Evolutionary conservation across 1,140 invertebrate genomes (phyloP).

Genomic region (Arctopsyche grandis): DNA sequence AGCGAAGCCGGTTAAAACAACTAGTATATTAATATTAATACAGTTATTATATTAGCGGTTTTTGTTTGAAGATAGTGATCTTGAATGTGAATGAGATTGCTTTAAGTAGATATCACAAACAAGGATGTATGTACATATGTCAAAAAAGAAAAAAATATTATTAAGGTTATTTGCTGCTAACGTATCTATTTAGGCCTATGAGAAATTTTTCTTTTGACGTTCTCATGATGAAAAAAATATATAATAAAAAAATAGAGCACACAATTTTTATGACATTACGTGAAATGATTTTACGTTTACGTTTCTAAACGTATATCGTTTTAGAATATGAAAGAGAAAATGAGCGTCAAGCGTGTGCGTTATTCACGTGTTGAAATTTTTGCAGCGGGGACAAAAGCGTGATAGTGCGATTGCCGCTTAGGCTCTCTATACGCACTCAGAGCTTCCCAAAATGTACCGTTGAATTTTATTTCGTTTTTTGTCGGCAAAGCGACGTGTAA

Average conservation of each 20-base stretch:
- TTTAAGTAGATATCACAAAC: too few relatives aligned
- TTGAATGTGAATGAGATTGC: too few relatives aligned
- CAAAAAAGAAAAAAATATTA: too few relatives aligned
- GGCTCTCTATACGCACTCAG: not conserved
- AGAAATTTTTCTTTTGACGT: not conserved
- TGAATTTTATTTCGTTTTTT: not conserved
- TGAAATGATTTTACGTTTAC: constrained; percentile 13
- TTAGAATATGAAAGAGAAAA: constrained; percentile 13
- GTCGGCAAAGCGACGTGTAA: not conserved
- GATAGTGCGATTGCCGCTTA: constrained; percentile 26
- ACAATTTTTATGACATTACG: constrained; percentile 8
- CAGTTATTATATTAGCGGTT: too few relatives aligned
- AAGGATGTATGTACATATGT: too few relatives aligned
- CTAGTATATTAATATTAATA: too few relatives aligned
- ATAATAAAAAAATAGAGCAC: too few relatives aligned
- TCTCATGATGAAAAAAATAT: not conserved
- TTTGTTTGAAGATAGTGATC: too few relatives aligned
- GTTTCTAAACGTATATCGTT: not conserved
- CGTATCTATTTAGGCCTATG: not conserved
- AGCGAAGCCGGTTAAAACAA: too few relatives aligned
- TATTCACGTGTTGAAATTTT: constrained; percentile 32
- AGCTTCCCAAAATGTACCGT: not conserved
- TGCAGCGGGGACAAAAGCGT: constrained; percentile 24
- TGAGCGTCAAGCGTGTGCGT: not conserved
- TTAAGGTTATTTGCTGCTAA: too few relatives aligned